A percentile compares a stretch with the other conserved stretches of the same genome.
Conservation (phyloP, 1,140 invertebrate genomes). For the Microvelia longipes region DNA sequence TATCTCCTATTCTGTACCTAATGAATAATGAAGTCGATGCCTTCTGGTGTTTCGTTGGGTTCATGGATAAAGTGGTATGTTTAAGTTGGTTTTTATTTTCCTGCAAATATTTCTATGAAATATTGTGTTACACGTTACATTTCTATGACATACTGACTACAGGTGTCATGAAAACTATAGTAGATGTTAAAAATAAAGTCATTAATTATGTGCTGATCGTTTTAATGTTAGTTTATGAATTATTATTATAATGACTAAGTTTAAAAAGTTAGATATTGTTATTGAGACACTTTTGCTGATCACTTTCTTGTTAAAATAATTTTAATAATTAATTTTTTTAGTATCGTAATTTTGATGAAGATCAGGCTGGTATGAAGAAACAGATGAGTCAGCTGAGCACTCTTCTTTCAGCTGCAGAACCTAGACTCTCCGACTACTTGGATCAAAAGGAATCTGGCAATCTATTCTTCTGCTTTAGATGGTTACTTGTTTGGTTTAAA, state of each 20-base stretch:
- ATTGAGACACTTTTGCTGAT: no score
- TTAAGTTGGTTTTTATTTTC: constrained; percentile 1
- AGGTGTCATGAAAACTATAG: neutral
- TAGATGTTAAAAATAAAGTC: no score
- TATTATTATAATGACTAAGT: no score
- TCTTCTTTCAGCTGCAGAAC: constrained; percentile 65
- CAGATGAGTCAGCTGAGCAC: constrained; percentile 75
- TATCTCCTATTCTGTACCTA: constrained; percentile 81
- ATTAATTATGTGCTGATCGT: no score
- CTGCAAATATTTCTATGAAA: neutral
- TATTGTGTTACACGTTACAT: neutral
- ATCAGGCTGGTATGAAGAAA: constrained; percentile 91
- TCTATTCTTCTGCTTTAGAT: constrained; percentile 98
- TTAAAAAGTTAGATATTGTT: no score
- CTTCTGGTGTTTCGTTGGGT: constrained; percentile 99
- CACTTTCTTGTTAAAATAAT: no score
- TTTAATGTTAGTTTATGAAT: no score
- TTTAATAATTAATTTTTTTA: no score
- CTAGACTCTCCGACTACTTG: constrained; percentile 70
- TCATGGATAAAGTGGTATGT: constrained; percentile 84
- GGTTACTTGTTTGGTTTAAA: constrained; percentile 72
- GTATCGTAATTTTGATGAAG: constrained; percentile 91
- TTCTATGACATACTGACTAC: neutral
- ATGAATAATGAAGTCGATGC: constrained; percentile 86
- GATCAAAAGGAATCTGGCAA: constrained; percentile 85